Percentiles rank a stretch among this genome's conserved stretches.
Conservation (phyloP, 2,888 invertebrate genomes). For the Scaptomyza parva region DNA sequence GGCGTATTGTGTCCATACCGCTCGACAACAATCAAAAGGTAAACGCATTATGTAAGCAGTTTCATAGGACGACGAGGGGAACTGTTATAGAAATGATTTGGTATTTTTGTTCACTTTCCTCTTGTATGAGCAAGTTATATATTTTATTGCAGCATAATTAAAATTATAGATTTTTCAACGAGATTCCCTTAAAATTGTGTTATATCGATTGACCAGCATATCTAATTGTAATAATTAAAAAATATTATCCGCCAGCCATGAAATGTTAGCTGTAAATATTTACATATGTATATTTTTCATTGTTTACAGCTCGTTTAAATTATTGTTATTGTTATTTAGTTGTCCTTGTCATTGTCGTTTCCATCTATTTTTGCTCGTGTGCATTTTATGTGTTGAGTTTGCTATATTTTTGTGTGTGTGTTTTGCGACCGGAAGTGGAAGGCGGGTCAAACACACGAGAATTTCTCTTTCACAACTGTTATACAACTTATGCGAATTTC, state of each 20-base stretch:
- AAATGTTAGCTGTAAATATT: not conserved
- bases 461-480: slow-evolving; percentile 33
- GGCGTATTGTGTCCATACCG: slow-evolving; percentile 91
- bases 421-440: not conserved
- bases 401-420: not conserved
- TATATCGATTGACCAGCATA: not conserved
- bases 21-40: slow-evolving; percentile 86
- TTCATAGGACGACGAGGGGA: slow-evolving; percentile 2
- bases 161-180: slow-evolving; percentile 64
- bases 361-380: not conserved
- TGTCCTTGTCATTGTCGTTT: slow-evolving; percentile 42
- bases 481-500: slow-evolving; percentile 34
- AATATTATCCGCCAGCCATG: not conserved
- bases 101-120: slow-evolving; percentile 30
- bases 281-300: too few relatives aligned
- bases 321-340: slow-evolving; percentile 7
- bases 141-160: slow-evolving; percentile 9
- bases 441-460: not conserved
- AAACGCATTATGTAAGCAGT: slow-evolving; percentile 66
- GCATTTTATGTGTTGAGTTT: slow-evolving; percentile 5
- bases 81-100: not conserved
- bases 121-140: slow-evolving; percentile 22
- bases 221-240: not conserved
- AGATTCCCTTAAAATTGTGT: not conserved
- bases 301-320: not conserved